Evolutionary conservation across 2,888 invertebrate species (phyloP).

Genomic region (Eristalis arbustorum): DNA sequence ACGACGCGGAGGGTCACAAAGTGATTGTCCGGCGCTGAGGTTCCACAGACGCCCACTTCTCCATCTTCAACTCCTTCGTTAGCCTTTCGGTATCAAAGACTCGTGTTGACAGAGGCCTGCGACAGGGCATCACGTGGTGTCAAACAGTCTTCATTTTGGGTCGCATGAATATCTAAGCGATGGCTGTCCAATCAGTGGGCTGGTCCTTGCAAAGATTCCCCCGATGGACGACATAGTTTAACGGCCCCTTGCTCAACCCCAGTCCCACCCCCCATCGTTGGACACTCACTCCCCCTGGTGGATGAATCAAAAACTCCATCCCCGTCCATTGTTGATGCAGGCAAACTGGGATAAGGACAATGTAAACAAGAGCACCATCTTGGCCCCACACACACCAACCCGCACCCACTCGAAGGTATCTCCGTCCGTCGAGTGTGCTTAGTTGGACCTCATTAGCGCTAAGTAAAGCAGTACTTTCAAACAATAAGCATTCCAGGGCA

Average conservation of each 20-base stretch:
- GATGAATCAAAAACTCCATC: not conserved
- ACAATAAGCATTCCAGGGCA: slow-evolving; percentile 22
- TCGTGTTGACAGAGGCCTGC: too few species aligned
- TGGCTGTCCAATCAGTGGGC: not conserved
- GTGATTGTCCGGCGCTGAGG: too few species aligned
- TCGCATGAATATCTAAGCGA: not conserved
- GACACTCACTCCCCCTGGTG: too few species aligned
- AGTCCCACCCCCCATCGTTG: not conserved
- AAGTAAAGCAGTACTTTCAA: slow-evolving; percentile 17
- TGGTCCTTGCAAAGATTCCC: not conserved
- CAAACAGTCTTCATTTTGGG: not conserved
- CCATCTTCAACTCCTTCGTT: too few species aligned
- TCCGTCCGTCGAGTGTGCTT: not conserved
- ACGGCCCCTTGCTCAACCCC: not conserved
- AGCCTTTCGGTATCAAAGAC: too few species aligned
- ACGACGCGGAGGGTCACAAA: too few species aligned
- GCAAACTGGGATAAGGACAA: not conserved
- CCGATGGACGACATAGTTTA: not conserved
- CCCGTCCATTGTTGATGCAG: not conserved
- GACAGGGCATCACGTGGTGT: too few species aligned
- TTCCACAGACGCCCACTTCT: too few species aligned
- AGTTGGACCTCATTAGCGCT: slow-evolving; percentile 40
- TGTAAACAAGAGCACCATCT: not conserved
- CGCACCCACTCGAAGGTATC: not conserved
- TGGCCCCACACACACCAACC: not conserved